phyloP scores from a whole-genome alignment of 2,888 invertebrate genomes.

The Platycheirus rosarum region DNA sequence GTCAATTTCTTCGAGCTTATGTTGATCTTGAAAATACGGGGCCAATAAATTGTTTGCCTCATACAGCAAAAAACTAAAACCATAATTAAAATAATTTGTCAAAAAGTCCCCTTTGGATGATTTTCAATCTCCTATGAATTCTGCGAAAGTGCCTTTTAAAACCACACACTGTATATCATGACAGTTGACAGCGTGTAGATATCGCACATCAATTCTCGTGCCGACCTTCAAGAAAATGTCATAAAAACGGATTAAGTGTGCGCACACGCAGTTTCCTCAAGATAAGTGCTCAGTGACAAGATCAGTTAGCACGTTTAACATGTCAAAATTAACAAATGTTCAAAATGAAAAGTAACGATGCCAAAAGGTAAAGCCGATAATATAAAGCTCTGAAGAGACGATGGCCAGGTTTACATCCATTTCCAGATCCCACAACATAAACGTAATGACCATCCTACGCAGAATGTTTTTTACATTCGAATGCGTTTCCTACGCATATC shows the following conservation, averaged over 20 bases:
- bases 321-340: slow-evolving; percentile 62
- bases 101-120: background rate
- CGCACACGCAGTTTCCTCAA: slow-evolving; percentile 11
- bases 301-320: slow-evolving; percentile 55
- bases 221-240: slow-evolving; percentile 45
- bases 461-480: slow-evolving; percentile 21
- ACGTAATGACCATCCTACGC: slow-evolving; percentile 58
- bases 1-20: too few species aligned
- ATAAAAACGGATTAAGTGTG: slow-evolving; percentile 23
- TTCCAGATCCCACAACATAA: slow-evolving; percentile 43
- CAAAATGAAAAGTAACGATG: slow-evolving; percentile 25
- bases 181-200: slow-evolving; percentile 6
- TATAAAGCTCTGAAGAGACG: slow-evolving; percentile 2
- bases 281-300: slow-evolving; percentile 50
- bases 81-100: slow-evolving; percentile 14
- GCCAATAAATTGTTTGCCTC: too few species aligned
- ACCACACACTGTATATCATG: background rate
- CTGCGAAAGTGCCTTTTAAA: background rate
- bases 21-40: too few species aligned
- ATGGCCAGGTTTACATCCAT: slow-evolving; percentile 31
- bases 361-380: slow-evolving; percentile 1
- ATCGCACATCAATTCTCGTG: slow-evolving; percentile 1
- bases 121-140: background rate
- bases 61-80: too few species aligned
- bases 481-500: slow-evolving; percentile 47